These are phyloP conservation scores for Acleris literana DNA, from an alignment of 2,888 invertebrate genomes.

Conservation along the genomic window DNA sequence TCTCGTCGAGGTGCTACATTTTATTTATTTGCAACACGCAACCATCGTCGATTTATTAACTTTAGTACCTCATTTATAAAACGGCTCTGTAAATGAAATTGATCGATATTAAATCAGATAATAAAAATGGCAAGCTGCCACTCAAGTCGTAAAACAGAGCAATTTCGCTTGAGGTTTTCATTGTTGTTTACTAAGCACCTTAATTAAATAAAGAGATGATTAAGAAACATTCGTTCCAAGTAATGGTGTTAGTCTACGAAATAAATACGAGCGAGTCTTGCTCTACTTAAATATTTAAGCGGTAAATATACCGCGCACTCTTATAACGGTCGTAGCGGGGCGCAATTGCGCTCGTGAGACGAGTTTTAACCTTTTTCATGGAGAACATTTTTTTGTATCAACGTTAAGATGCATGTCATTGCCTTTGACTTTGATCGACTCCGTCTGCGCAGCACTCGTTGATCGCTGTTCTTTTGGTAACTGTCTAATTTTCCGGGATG, in stretches of 20 bases:
- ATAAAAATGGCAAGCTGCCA: constrained; percentile 1
- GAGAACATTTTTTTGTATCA: background rate
- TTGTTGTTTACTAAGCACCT: background rate
- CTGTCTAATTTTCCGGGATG: too few species aligned
- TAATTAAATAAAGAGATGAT: constrained; percentile 9
- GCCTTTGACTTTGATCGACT: too few species aligned
- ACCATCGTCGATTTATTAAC: constrained; percentile 50
- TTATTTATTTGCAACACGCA: constrained; percentile 75
- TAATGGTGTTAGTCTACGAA: constrained; percentile 5
- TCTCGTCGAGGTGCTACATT: constrained; percentile 69
- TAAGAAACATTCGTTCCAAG: background rate
- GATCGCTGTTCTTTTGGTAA: too few species aligned
- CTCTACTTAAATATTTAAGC: constrained; percentile 10
- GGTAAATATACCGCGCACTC: constrained; percentile 5
- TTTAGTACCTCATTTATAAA: constrained; percentile 30
- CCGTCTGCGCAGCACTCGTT: too few species aligned
- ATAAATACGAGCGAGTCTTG: background rate
- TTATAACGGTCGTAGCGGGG: background rate
- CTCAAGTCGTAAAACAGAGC: constrained; percentile 12
- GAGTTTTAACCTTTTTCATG: background rate
- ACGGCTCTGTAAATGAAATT: constrained; percentile 20
- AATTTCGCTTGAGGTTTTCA: constrained; percentile 1
- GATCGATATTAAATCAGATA: constrained; percentile 31
- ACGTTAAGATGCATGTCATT: too few species aligned
- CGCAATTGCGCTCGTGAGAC: constrained; percentile 3